Conservation (phyloP, 1,140 invertebrate species). For the Panagrolaimus sp. region DNA sequence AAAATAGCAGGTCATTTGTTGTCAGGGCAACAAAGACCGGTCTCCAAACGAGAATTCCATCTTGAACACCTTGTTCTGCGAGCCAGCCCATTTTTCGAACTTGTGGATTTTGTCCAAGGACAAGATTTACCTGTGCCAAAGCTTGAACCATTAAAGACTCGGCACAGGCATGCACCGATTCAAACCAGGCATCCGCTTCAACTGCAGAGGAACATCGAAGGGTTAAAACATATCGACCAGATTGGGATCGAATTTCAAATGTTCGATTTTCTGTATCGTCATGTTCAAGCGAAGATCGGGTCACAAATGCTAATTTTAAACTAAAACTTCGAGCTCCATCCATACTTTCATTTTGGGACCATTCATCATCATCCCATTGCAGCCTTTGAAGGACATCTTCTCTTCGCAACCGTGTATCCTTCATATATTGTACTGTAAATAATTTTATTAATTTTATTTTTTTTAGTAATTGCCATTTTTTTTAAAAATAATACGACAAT, state of each 20-base stretch:
- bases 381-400: constrained; percentile 90
- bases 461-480: no score
- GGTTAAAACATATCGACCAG: constrained; percentile 49
- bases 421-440: constrained; percentile 83
- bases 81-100: constrained; percentile 90
- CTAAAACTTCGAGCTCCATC: constrained; percentile 37
- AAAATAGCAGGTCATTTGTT: constrained; percentile 82
- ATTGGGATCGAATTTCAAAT: constrained; percentile 56
- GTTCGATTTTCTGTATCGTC: constrained; percentile 52
- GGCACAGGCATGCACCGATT: constrained; percentile 78
- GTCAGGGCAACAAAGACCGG: constrained; percentile 88
- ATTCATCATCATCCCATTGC: constrained; percentile 70
- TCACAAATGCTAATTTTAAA: constrained; percentile 52
- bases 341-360: constrained; percentile 13
- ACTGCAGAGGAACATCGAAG: constrained; percentile 44
- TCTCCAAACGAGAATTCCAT: constrained; percentile 65
- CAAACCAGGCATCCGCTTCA: constrained; percentile 75
- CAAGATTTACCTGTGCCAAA: constrained; percentile 66
- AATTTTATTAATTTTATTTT: not conserved
- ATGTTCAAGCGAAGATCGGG: constrained; percentile 50
- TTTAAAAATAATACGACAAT: no score
- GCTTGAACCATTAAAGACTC: constrained; percentile 65
- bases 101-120: constrained; percentile 66
- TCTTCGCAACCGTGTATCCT: constrained; percentile 93
- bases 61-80: constrained; percentile 63